Evolutionary conservation across 2,888 invertebrate genomes (phyloP), one percentile per base, ranked within the genome.

Genomic region (Troides aeacus): DNA sequence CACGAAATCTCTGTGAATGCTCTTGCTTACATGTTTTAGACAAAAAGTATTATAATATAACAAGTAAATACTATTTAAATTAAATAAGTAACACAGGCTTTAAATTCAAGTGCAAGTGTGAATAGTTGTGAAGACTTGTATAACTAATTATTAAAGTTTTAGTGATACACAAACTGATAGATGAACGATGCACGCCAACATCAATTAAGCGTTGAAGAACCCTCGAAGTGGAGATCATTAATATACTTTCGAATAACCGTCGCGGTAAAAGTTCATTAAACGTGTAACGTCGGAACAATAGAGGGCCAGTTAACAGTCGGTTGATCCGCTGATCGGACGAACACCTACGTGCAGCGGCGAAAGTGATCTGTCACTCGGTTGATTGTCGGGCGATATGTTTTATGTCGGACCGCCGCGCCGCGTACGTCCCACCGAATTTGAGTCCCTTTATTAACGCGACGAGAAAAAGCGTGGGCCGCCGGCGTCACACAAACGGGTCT

Each of bases 181-280:
- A 24, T 64, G 58, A 64, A 50, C 58, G 66, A 24, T 64, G 58
- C 62, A 50, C 58, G 66, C 50, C 58, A 66, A 71, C 66, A 62
- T 63, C 69, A 72, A 69, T 69, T 69, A 69, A 64, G 42, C 68
- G 61, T 4, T 17, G 56, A 56, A 59, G 24, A 46, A 30, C 57
- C 42, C 50, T 56, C 59, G 36, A 59, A 62, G 50, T 62, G 60
- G 63, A 62, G 65, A 39, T 17, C 83, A 86, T 87, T 85, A 85
- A 78, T 78, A 79, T 30, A 83, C 88, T 88, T 88, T 88, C 88
- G 79, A 77, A 79, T 79, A 79, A 79, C 80, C 39, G 74, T 74
- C 78, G 77, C 72, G 79, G 85, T 84, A 86, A 85, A 85, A 88
- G 87, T 87, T 89, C 87, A 86, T 88, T 86, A 88, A 81, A 77